Base-by-base conservation (phyloP, 2,888 invertebrate species). In the Phaonia tiefii region DNA sequence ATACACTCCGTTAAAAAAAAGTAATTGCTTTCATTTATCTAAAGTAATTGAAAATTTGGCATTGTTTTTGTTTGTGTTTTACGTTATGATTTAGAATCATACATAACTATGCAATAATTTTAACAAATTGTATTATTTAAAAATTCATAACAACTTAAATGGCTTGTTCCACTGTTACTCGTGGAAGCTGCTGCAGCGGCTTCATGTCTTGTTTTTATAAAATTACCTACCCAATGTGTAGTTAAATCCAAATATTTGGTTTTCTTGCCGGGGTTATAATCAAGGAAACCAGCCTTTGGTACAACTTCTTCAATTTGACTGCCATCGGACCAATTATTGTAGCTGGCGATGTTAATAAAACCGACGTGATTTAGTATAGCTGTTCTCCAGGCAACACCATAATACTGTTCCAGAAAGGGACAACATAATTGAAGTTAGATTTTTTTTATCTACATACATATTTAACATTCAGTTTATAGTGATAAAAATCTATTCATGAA, bases 321-420 rank as follows among this genome's bases (percentile, higher is more conserved):
- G 4, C 95, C 95, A 88, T 95, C 94, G 84, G 94, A 93, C 95
- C 95, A 95, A 86, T 95, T 94, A 87, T 95, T 95, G 86, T 94
- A 95, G 75, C 94, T 94, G 49, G 94, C 94, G 74, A 95, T 93
- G 10, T 93, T 93, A 15, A 95, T 90, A 70, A 93, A 91, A 71
- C 91, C 90, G 10, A 93, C 92, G 22, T 92, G 91, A 58, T 92
- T 91, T 7, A 92, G 90, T 11, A 94, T 88, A 0, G 94, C 94
- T 42, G 92, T 92, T 67, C 92, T 90, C 92, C 94, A 94, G 0
- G 93, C 92, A 0, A 92, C 92, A 76, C 92, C 93, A 85, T 94
- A 95, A 86, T 95, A 95, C 86, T 91, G 67, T 37, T 22, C 51
- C 10, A 44, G 15, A 42, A 58, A 31, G 31, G 31, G 31, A n/a